These are phyloP conservation scores for zebrafish (Danio rerio) DNA, from an alignment of 2,113 vertebrate genomes.

Conservation along the genomic window DNA sequence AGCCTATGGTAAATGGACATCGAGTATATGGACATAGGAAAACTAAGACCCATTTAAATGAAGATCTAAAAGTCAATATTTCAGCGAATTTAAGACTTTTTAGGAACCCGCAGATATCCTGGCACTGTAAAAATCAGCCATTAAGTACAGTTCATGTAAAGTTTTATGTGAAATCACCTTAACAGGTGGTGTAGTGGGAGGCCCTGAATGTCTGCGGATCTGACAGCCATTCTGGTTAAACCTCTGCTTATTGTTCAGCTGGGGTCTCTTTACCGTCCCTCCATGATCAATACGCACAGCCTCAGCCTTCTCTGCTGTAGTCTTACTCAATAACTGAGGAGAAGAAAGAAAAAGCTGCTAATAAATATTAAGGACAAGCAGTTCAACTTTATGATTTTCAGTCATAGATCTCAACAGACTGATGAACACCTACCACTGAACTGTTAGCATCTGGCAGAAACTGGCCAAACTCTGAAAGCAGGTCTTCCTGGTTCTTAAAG, in stretches of 20 bases:
- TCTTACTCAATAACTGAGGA: constrained; percentile 88
- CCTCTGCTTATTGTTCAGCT: constrained; percentile 93
- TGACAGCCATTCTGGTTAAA: constrained; percentile 95
- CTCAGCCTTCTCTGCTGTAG: constrained; percentile 92
- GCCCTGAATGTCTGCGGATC: constrained; percentile 86
- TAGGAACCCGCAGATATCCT: no score
- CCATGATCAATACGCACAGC: constrained; percentile 94
- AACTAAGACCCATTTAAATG: no score
- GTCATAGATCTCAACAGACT: background rate
- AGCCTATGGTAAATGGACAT: no score
- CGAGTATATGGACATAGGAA: no score
- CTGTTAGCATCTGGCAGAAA: constrained; percentile 98
- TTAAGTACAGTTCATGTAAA: background rate
- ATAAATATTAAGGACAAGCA: background rate
- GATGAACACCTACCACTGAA: constrained; percentile 82
- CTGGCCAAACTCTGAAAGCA: constrained; percentile 96
- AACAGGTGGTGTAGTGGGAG: constrained; percentile 85
- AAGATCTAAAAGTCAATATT: no score
- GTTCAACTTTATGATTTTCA: background rate
- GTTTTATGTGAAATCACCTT: constrained; percentile 78
- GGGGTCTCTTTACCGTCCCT: constrained; percentile 93
- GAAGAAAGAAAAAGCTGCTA: constrained; percentile 5
- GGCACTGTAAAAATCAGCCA: background rate
- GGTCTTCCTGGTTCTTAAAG: constrained; percentile 98
- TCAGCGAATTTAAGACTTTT: no score